phyloP scores from a whole-genome alignment of 2,113 vertebrate genomes.

The Sander vitreus region DNA sequence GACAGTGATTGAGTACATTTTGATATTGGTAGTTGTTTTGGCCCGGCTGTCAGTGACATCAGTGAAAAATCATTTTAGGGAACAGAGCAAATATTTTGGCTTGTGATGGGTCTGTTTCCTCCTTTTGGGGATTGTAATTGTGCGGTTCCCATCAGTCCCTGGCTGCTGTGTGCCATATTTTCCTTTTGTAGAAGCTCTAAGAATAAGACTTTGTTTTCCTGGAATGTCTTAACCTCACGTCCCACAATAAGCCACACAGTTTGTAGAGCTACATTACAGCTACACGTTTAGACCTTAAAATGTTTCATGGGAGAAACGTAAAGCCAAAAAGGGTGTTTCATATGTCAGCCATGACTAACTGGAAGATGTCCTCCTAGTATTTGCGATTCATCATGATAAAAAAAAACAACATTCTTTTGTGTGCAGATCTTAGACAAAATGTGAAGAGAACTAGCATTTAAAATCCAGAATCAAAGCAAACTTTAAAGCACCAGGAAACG shows the following conservation, averaged over 20 bases:
- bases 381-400: background rate
- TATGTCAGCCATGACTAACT: background rate
- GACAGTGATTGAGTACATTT: background rate
- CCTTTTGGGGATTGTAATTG: conserved; percentile 1
- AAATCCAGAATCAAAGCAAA: conserved; percentile 25
- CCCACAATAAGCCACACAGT: background rate
- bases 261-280: background rate
- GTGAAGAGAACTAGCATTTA: background rate
- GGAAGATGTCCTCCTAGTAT: background rate
- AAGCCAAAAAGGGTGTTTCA: background rate
- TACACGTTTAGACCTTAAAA: conserved; percentile 14
- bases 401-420: background rate
- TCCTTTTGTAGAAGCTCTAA: background rate
- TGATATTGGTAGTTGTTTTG: background rate
- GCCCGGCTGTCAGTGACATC: background rate
- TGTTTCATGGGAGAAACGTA: background rate
- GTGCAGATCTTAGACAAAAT: background rate
- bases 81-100: conserved; percentile 15
- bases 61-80: conserved; percentile 40
- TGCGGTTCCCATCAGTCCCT: conserved; percentile 43
- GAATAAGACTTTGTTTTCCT: background rate
- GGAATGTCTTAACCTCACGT: conserved; percentile 4
- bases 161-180: conserved; percentile 2
- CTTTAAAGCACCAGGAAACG: conserved; percentile 54
- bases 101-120: conserved; percentile 26